Conservation (phyloP, 1,140 invertebrate species). For the Rhopalosiphum padi region DNA sequence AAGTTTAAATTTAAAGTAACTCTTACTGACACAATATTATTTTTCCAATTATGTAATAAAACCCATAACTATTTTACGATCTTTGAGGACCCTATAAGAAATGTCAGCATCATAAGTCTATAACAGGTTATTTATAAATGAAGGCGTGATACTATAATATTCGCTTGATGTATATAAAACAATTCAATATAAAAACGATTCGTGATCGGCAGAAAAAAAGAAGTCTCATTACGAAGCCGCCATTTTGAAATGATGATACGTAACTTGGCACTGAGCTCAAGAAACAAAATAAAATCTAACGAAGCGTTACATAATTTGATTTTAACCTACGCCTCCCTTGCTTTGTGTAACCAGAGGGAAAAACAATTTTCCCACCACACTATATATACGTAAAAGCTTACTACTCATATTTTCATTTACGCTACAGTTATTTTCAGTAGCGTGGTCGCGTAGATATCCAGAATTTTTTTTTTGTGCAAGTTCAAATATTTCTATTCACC, state of each 20-base stretch:
- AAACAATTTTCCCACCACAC: slow-evolving; percentile 48
- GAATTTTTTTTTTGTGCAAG: neutral
- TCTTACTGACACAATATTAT: neutral
- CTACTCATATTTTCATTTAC: slow-evolving; percentile 4
- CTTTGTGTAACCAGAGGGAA: slow-evolving; percentile 48
- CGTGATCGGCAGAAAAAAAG: neutral
- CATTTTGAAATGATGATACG: slow-evolving; percentile 48
- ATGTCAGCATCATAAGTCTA: neutral
- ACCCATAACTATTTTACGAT: neutral
- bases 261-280: slow-evolving; percentile 16
- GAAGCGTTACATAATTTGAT: slow-evolving; percentile 51
- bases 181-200: slow-evolving; percentile 46
- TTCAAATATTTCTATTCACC: neutral
- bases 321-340: slow-evolving; percentile 50
- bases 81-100: neutral
- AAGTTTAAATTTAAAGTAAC: neutral
- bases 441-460: neutral
- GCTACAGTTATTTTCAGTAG: slow-evolving; percentile 7
- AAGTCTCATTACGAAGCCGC: slow-evolving; percentile 33
- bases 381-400: slow-evolving; percentile 19
- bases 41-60: neutral
- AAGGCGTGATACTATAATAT: neutral
- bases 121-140: neutral
- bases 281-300: slow-evolving; percentile 51
- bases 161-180: neutral